These are phyloP conservation scores for Conopomorpha cramerella DNA, from an alignment of 1,140 invertebrate genomes.

Conservation along the genomic window DNA sequence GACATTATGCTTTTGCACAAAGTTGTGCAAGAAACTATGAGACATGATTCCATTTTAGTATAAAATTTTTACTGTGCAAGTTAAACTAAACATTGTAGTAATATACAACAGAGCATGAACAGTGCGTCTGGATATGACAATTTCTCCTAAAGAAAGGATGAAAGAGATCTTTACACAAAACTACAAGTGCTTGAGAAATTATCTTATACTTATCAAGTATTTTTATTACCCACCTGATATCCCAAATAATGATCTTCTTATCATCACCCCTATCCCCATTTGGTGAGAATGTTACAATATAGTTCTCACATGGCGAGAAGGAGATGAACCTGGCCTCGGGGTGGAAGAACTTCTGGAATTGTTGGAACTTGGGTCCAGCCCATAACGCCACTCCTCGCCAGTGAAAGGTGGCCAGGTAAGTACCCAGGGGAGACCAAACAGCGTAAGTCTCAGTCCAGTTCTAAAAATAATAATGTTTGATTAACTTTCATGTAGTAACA, in stretches of 20 bases:
- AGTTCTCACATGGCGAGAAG: slow-evolving; percentile 97
- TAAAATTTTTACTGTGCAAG: no score
- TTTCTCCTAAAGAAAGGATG: no score
- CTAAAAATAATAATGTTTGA: no score
- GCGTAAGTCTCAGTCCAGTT: slow-evolving; percentile 95
- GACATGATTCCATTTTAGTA: no score
- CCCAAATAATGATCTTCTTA: slow-evolving; percentile 89
- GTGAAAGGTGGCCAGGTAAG: slow-evolving; percentile 95
- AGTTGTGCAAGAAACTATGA: no score
- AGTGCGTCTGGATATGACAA: no score
- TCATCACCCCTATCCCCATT: slow-evolving; percentile 70
- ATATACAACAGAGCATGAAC: no score
- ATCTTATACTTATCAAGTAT: slow-evolving; percentile 1
- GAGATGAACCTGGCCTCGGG: slow-evolving; percentile 92
- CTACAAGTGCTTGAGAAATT: no score
- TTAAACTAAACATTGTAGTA: no score
- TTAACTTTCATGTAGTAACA: no score
- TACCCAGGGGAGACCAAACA: slow-evolving; percentile 96
- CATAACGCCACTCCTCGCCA: slow-evolving; percentile 93
- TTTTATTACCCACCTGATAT: slow-evolving; percentile 70
- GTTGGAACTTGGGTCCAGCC: slow-evolving; percentile 92
- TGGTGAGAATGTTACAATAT: slow-evolving; percentile 90
- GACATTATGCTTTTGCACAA: no score
- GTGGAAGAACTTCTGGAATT: slow-evolving; percentile 92
- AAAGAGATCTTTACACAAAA: no score